Conservation (phyloP, 2,113 vertebrate species). For the Psammodynastes pulverulentus region DNA sequence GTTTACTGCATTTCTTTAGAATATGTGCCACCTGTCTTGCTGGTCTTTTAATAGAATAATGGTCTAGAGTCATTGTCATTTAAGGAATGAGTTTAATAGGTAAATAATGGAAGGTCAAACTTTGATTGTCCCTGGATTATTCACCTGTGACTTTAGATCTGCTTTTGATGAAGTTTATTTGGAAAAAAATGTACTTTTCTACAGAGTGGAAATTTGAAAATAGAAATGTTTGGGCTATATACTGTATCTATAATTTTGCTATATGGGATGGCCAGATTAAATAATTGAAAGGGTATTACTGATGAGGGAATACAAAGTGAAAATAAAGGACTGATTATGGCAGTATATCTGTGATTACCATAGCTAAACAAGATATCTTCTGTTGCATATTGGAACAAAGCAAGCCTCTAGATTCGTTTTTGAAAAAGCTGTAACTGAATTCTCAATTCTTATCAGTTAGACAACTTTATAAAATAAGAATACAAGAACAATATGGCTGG, state of each 20-base stretch:
- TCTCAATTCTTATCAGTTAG: background rate
- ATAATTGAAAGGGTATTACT: background rate
- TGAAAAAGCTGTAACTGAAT: background rate
- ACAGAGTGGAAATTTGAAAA: background rate
- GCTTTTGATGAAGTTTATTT: background rate
- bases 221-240: background rate
- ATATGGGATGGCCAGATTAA: background rate
- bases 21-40: background rate
- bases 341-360: background rate
- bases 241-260: background rate
- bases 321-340: background rate
- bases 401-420: background rate
- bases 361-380: background rate
- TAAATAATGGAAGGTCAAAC: background rate
- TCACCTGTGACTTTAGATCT: background rate
- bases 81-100: background rate
- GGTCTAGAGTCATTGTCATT: background rate
- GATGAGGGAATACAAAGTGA: no score
- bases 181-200: background rate
- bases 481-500: background rate
- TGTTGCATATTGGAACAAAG: background rate
- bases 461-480: background rate
- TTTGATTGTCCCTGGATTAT: background rate
- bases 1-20: constrained; percentile 12
- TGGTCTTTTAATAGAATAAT: background rate